Evolutionary conservation across 2,888 invertebrate genomes (phyloP).

Genomic region (Pammene aurita): DNA sequence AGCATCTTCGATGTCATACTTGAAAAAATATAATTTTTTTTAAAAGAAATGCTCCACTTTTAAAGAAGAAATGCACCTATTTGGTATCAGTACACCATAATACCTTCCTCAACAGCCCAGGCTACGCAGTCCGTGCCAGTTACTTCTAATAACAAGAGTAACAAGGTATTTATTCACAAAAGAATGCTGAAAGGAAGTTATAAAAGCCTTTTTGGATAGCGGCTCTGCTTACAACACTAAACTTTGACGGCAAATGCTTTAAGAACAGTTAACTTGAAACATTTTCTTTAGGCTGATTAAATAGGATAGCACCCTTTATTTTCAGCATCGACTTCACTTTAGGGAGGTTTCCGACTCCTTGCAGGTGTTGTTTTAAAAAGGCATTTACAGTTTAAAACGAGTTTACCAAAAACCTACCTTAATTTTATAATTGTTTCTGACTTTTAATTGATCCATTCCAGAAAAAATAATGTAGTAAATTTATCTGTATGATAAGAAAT

Average conservation of each 20-base stretch:
- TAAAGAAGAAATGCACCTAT: too few relatives aligned
- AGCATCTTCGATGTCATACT: too few relatives aligned
- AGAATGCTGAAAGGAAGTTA: slow-evolving; percentile 62
- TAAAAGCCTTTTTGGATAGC: slow-evolving; percentile 68
- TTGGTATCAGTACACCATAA: background rate
- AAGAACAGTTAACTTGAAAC: slow-evolving; percentile 48
- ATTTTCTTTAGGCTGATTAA: slow-evolving; percentile 17
- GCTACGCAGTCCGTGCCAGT: background rate
- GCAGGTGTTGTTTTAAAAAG: background rate
- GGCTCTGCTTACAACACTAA: slow-evolving; percentile 61
- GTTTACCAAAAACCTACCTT: too few relatives aligned
- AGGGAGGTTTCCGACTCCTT: too few relatives aligned
- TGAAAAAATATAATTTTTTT: too few relatives aligned
- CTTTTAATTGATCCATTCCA: too few relatives aligned
- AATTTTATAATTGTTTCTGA: too few relatives aligned
- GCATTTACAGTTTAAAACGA: too few relatives aligned
- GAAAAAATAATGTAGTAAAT: too few relatives aligned
- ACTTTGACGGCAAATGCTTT: slow-evolving; percentile 49
- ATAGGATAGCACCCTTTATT: background rate
- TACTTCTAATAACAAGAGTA: slow-evolving; percentile 24
- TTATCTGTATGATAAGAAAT: too few relatives aligned
- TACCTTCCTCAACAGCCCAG: background rate
- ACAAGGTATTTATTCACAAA: slow-evolving; percentile 52
- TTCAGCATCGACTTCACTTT: background rate
- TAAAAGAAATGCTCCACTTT: too few relatives aligned